These are phyloP conservation scores for Hypsopygia costalis DNA, from an alignment of 2,888 invertebrate species.

Conservation along the genomic window DNA sequence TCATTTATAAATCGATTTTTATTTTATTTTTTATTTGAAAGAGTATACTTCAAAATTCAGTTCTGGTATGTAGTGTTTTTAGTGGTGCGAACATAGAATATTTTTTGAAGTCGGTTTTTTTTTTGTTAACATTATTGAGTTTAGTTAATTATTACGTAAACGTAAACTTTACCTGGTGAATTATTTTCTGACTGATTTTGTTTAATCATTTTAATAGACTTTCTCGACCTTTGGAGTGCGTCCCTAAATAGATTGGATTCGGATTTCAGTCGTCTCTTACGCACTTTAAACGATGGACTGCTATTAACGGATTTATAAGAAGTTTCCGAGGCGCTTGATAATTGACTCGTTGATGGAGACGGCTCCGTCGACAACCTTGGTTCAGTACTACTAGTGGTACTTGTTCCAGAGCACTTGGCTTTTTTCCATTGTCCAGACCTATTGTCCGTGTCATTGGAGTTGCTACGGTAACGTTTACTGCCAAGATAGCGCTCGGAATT, in stretches of 20 bases:
- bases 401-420: slow-evolving; percentile 48
- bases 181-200: slow-evolving; percentile 36
- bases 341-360: slow-evolving; percentile 33
- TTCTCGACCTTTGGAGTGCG: slow-evolving; percentile 53
- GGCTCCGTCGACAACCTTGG: slow-evolving; percentile 26
- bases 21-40: no score
- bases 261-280: slow-evolving; percentile 58
- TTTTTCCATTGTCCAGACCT: slow-evolving; percentile 52
- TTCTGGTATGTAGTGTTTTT: no score
- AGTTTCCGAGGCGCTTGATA: slow-evolving; percentile 54
- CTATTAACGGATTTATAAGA: slow-evolving; percentile 68
- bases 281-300: slow-evolving; percentile 56
- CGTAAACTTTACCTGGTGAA: slow-evolving; percentile 43
- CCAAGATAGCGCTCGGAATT: slow-evolving; percentile 39
- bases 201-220: slow-evolving; percentile 33
- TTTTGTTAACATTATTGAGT: no score
- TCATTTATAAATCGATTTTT: no score
- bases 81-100: no score
- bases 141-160: no score
- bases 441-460: slow-evolving; percentile 43
- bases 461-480: slow-evolving; percentile 50
- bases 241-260: slow-evolving; percentile 58
- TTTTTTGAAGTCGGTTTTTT: no score
- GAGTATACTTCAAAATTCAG: no score
- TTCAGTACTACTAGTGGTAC: slow-evolving; percentile 48